Evolutionary conservation across 2,888 invertebrate species (phyloP).

Genomic region (Apamea anceps): DNA sequence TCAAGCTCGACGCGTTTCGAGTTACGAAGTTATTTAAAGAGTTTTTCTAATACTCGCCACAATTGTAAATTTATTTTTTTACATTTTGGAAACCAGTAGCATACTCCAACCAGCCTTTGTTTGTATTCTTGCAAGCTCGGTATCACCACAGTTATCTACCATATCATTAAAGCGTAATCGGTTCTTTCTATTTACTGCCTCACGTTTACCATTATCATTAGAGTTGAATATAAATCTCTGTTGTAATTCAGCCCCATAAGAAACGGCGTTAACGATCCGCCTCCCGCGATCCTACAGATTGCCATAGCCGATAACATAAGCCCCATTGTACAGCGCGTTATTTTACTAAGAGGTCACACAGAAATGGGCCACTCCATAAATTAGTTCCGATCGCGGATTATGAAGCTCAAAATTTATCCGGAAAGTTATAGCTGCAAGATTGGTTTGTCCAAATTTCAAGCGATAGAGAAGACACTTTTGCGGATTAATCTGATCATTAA

Average conservation of each 20-base stretch:
- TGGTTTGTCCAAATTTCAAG: slow-evolving; percentile 70
- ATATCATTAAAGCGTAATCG: slow-evolving; percentile 38
- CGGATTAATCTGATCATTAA: slow-evolving; percentile 74
- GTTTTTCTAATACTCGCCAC: neutral
- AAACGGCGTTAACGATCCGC: slow-evolving; percentile 73
- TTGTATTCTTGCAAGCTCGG: slow-evolving; percentile 22
- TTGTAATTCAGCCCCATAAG: slow-evolving; percentile 69
- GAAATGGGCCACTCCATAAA: slow-evolving; percentile 76
- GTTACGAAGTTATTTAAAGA: slow-evolving; percentile 3
- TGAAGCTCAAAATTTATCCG: slow-evolving; percentile 80
- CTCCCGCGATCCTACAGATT: slow-evolving; percentile 65
- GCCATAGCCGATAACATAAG: slow-evolving; percentile 70
- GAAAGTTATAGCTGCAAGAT: slow-evolving; percentile 74
- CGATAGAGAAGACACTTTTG: slow-evolving; percentile 71
- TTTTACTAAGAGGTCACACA: slow-evolving; percentile 76
- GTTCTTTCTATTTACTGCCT: slow-evolving; percentile 51
- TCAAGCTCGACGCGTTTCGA: slow-evolving; percentile 13
- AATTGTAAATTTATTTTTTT: neutral
- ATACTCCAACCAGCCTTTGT: neutral
- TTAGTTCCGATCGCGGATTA: slow-evolving; percentile 80
- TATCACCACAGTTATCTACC: slow-evolving; percentile 27
- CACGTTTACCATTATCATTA: slow-evolving; percentile 62
- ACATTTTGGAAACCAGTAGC: neutral
- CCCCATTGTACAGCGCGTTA: slow-evolving; percentile 71
- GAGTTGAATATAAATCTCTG: slow-evolving; percentile 66